phyloP scores from a whole-genome alignment of 1,140 invertebrate species.

The Leptinotarsa undecemlineata region DNA sequence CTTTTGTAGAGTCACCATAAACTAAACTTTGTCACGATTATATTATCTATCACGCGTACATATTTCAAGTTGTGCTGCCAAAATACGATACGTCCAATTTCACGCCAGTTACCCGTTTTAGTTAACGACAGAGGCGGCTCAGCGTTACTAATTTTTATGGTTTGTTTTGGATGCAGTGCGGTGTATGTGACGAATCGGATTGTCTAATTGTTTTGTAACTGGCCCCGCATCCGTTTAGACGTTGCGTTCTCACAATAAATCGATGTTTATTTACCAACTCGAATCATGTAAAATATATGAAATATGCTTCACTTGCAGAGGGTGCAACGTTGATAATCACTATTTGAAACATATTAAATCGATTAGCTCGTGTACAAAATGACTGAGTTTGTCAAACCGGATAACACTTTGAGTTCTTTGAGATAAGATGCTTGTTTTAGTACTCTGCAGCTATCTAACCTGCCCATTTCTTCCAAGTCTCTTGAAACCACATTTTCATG shows the following conservation, averaged over 20 bases:
- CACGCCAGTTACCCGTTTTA: conserved; percentile 9
- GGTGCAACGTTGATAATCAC: no score
- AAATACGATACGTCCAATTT: conserved; percentile 21
- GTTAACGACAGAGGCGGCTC: conserved; percentile 8
- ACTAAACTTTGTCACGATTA: neutral
- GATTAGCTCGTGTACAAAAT: no score
- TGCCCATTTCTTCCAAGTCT: no score
- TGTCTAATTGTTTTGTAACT: conserved; percentile 5
- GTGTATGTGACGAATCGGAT: conserved; percentile 16
- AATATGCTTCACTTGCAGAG: neutral
- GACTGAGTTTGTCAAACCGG: no score
- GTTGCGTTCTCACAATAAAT: neutral
- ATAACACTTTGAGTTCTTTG: no score
- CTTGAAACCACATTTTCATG: no score
- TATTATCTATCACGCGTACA: neutral
- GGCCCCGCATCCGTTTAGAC: neutral
- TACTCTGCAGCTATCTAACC: no score
- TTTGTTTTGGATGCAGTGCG: conserved; percentile 17
- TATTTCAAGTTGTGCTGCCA: neutral
- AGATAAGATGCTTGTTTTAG: no score
- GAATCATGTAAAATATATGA: neutral
- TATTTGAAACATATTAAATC: no score
- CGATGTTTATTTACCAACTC: neutral
- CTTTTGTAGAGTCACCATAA: neutral
- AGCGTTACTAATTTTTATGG: conserved; percentile 22